A percentile compares a stretch with the other conserved stretches of the same genome.
Conservation (phyloP, 2,113 vertebrate genomes). For the Callocephalon fimbriatum region DNA sequence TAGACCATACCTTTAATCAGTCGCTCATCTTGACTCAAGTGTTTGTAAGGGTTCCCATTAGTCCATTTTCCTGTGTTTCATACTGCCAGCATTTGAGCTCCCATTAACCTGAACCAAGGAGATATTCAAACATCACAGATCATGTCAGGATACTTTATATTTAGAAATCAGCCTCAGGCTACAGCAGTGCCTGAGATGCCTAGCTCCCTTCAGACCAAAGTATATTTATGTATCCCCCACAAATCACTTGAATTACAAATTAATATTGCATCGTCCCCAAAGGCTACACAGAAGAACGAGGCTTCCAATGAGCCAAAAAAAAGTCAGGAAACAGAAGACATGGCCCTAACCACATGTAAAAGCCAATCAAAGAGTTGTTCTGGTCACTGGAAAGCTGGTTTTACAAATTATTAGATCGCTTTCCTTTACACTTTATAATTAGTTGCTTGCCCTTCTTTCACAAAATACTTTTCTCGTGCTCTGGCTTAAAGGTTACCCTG, state of each 20-base stretch:
- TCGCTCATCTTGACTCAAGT: slow-evolving; percentile 49
- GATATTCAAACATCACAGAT: slow-evolving; percentile 23
- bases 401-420: neutral
- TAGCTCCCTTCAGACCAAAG: neutral
- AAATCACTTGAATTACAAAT: neutral
- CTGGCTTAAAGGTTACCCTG: neutral
- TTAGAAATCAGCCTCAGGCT: slow-evolving; percentile 50
- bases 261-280: neutral
- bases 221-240: neutral
- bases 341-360: neutral
- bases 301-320: neutral
- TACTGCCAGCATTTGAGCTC: neutral
- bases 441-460: neutral
- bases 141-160: slow-evolving; percentile 63
- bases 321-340: neutral
- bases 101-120: slow-evolving; percentile 15
- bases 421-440: neutral
- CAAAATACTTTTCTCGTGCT: neutral
- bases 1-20: neutral
- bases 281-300: neutral
- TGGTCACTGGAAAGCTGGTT: neutral
- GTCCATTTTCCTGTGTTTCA: slow-evolving; percentile 15
- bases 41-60: slow-evolving; percentile 3
- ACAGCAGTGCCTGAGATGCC: slow-evolving; percentile 12
- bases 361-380: neutral